phyloP scores from a whole-genome alignment of 2,113 vertebrate species.

The Amblyornis subalaris region DNA sequence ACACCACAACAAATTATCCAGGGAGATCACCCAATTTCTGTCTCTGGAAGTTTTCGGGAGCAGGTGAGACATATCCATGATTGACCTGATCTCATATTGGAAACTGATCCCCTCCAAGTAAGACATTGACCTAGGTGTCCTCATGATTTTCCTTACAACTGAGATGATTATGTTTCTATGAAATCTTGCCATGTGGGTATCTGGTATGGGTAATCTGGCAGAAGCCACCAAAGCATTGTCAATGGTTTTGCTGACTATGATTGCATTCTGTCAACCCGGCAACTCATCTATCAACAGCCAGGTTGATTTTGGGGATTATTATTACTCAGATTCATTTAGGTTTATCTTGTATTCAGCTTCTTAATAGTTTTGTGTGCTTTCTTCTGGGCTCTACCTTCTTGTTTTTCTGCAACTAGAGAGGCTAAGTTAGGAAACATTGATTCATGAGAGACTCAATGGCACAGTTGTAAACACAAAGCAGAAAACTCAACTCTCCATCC shows the following conservation, averaged over 20 bases:
- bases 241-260: neutral
- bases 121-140: neutral
- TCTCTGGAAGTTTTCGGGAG: neutral
- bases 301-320: neutral
- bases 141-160: neutral
- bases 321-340: neutral
- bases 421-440: neutral
- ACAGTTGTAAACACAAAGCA: neutral
- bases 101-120: fast-evolving
- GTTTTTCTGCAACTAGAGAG: neutral
- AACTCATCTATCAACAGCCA: neutral
- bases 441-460: neutral
- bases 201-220: neutral
- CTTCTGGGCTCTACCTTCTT: neutral
- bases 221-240: neutral
- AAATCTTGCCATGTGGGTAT: neutral
- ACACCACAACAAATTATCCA: neutral
- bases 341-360: neutral
- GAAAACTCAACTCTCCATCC: neutral
- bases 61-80: neutral
- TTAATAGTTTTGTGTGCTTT: neutral
- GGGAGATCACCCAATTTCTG: fast-evolving
- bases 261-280: neutral
- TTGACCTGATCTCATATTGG: neutral
- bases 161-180: neutral